Base-by-base conservation (phyloP, 2,113 vertebrate species). In the Furnarius figulus region DNA sequence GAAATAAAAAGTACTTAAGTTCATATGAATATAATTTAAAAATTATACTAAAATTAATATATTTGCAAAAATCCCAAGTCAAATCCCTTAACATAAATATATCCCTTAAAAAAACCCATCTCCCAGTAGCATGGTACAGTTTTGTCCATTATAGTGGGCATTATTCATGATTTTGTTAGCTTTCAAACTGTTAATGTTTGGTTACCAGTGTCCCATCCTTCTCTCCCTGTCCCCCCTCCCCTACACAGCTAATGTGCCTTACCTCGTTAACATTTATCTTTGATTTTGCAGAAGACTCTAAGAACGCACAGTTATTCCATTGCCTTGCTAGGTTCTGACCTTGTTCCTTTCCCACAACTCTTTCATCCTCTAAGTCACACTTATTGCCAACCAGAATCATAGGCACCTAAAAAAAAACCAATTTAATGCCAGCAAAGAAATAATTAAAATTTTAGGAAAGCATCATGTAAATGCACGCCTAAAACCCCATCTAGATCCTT, bases 231-330 rank as follows among this genome's bases (percentile, higher is more conserved):
- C 37, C 59, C 8, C 39, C 47, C 28, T 53, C 17, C 17, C 31
- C 20, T 27, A 7, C 28, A 37, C 0, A 78, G 42, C 14, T 58
- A 63, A n/a, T 13, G 5, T 30, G 55, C 21, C 96, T 97, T 98
- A 99, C 99, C 99, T 99, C 99, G 4, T 99, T 99, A 98, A 99
- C 99, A 94, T 99, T 99, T 98, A 99, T 99, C 98, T 99, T 99
- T 98, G 99, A 99, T 97, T 99, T 99, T 97, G 99, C 99, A 85
- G 99, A 99, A 80, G 99, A 99, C 96, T 99, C 99, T 98, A 99
- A 98, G 97, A 99, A 99, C 65, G 99, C 99, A 97, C 99, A 99
- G 97, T 99, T 99, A 98, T 99, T 99, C 99, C 99, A 99, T 82
- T 99, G 99, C 91, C 99, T 98, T 89, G 99, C 99, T 96, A 99